Conservation (phyloP, 2,113 vertebrate species). For the Nesogale talazaci region DNA sequence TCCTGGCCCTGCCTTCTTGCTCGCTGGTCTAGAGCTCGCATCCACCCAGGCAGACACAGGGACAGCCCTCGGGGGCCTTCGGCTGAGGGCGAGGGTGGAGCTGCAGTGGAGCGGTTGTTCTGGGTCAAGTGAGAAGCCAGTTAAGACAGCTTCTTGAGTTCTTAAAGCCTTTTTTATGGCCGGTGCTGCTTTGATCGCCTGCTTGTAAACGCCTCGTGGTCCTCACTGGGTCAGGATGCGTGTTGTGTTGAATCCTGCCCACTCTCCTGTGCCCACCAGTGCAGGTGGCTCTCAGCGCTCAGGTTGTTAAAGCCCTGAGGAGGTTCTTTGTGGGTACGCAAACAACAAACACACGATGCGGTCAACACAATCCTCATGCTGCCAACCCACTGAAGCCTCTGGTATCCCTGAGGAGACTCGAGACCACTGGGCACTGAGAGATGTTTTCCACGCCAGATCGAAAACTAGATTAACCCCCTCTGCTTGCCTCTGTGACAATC, state of each 20-base stretch:
- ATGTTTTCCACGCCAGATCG: slow-evolving; percentile 36
- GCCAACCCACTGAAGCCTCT: slow-evolving; percentile 67
- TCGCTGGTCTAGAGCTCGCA: background rate
- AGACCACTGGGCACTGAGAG: background rate
- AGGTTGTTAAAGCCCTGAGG: slow-evolving; percentile 49
- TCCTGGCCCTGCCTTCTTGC: background rate
- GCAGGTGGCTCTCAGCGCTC: slow-evolving; percentile 56
- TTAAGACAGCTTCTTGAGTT: slow-evolving; percentile 65
- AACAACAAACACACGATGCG: background rate
- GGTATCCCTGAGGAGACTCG: slow-evolving; percentile 2
- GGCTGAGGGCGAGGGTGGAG: background rate
- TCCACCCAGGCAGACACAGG: background rate
- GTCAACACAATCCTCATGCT: slow-evolving; percentile 33
- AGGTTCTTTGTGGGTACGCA: slow-evolving; percentile 10
- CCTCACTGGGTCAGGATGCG: background rate
- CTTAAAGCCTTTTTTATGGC: background rate
- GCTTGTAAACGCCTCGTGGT: slow-evolving; percentile 45
- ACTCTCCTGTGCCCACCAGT: background rate
- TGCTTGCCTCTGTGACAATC: background rate
- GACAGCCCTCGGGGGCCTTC: background rate
- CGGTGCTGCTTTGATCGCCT: slow-evolving; percentile 8
- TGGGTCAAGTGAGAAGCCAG: slow-evolving; percentile 51
- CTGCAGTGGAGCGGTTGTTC: background rate
- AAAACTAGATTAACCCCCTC: background rate
- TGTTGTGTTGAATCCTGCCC: background rate